A percentile compares a stretch with the other conserved stretches of the same genome.
Evolutionary conservation across 2,888 invertebrate species (phyloP).

Genomic region (Mimumesa dahlbomi): DNA sequence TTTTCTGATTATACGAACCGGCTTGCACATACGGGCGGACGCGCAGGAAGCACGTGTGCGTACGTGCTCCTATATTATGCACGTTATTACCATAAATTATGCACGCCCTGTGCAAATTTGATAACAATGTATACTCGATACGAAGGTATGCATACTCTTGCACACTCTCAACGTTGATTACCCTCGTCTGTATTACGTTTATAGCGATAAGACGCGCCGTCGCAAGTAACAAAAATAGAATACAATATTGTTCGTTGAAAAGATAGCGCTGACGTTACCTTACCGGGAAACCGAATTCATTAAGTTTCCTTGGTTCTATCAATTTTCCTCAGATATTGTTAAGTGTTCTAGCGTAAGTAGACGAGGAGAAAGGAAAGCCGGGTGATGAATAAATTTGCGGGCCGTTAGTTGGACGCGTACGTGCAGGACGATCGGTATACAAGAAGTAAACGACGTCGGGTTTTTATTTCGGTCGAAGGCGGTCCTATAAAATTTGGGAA

Average conservation of each 20-base stretch:
- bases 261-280: too few relatives aligned
- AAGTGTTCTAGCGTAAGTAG: too few relatives aligned
- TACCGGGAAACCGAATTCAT: too few relatives aligned
- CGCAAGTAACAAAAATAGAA: too few relatives aligned
- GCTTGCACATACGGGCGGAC: constrained; percentile 51
- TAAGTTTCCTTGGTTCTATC: too few relatives aligned
- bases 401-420: too few relatives aligned
- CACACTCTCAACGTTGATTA: background rate
- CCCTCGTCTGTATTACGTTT: background rate
- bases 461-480: constrained; percentile 18
- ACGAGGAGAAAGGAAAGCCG: too few relatives aligned
- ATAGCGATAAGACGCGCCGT: background rate
- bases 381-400: too few relatives aligned
- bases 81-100: constrained; percentile 48
- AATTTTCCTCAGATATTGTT: too few relatives aligned
- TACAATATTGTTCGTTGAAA: too few relatives aligned
- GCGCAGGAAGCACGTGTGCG: constrained; percentile 42
- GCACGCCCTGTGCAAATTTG: constrained; percentile 31
- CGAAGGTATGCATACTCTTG: background rate
- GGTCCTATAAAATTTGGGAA: constrained; percentile 46
- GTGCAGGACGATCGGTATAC: background rate
- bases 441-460: background rate
- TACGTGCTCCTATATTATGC: constrained; percentile 33
- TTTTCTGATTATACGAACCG: constrained; percentile 28
- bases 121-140: constrained; percentile 25